Evolutionary conservation across 2,113 vertebrate species (phyloP).

Genomic region (Petrocephalus microphthalmus): DNA sequence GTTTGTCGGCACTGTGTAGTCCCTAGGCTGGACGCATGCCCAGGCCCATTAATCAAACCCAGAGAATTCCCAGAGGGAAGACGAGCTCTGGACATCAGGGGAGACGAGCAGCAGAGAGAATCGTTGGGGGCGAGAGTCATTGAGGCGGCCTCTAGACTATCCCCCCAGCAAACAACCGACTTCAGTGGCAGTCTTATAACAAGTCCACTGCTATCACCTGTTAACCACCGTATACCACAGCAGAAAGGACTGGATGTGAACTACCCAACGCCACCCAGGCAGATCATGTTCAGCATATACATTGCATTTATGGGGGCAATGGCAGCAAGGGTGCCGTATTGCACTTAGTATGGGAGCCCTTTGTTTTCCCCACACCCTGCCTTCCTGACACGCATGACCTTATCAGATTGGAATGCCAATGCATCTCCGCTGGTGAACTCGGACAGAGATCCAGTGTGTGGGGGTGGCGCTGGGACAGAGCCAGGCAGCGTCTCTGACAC

Average conservation of each 20-base stretch:
- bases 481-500: not conserved
- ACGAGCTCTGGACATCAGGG: not conserved
- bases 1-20: not conserved
- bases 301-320: not conserved
- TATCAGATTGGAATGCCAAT: not conserved
- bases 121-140: not conserved
- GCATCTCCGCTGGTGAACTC: not conserved
- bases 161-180: not conserved
- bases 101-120: not conserved
- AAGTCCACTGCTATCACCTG: too few relatives aligned
- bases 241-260: too few relatives aligned
- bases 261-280: too few relatives aligned
- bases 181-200: too few relatives aligned
- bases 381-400: not conserved
- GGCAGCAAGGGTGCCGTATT: not conserved
- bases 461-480: not conserved
- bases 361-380: not conserved
- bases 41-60: slow-evolving; percentile 10
- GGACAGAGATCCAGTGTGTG: not conserved
- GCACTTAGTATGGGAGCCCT: not conserved
- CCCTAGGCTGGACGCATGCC: not conserved
- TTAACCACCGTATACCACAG: too few relatives aligned
- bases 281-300: too few relatives aligned
- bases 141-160: not conserved
- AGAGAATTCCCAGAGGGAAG: not conserved